Percentiles rank a stretch among this genome's conserved stretches.
phyloP scores from a whole-genome alignment of 2,797 vertebrate species.

The Spinus olivaceus region DNA sequence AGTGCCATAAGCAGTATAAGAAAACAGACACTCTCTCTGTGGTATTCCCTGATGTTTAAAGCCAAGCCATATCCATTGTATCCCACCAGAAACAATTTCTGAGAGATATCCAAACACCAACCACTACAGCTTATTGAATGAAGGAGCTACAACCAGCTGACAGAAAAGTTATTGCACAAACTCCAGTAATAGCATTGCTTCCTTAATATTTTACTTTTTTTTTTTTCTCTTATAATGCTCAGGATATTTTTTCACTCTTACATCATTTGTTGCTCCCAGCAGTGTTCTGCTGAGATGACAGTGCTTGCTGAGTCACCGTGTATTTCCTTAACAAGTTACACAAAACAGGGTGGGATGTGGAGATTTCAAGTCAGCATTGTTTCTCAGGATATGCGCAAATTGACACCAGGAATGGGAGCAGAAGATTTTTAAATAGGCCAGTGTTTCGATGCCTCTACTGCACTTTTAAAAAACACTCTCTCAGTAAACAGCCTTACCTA shows the following conservation, averaged over 20 bases:
- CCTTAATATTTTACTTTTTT: background rate
- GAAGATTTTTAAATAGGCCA: background rate
- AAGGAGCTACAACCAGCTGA: background rate
- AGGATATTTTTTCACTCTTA: background rate
- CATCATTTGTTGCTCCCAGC: background rate
- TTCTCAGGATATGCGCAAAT: background rate
- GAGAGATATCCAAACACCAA: background rate
- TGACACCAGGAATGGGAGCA: background rate
- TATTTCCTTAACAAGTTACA: background rate
- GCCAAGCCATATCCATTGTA: background rate
- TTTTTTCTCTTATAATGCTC: background rate
- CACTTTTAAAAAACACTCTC: background rate
- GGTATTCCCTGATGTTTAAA: background rate
- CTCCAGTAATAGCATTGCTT: background rate
- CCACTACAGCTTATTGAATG: background rate
- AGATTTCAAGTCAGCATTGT: background rate
- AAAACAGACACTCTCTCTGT: background rate
- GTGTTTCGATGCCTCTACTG: background rate
- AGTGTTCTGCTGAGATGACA: background rate
- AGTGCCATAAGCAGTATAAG: fast-evolving
- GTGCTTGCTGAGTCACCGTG: background rate
- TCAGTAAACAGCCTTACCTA: background rate
- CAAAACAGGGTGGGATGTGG: background rate
- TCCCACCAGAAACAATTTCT: background rate
- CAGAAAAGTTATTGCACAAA: background rate